phyloP scores from a whole-genome alignment of 2,113 vertebrate genomes.

The Podiceps cristatus region DNA sequence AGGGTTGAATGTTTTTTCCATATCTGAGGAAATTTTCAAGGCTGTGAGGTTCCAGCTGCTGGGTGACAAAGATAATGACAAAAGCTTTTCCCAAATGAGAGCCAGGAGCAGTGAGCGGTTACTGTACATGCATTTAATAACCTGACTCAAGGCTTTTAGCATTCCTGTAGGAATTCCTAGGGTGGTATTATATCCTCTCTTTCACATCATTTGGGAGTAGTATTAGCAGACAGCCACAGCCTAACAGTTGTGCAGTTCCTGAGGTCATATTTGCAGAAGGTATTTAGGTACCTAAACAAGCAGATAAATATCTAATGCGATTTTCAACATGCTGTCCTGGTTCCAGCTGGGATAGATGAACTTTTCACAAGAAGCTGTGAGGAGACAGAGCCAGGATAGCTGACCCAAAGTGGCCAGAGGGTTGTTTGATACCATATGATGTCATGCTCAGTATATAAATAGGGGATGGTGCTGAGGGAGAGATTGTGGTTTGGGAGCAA shows the following conservation, averaged over 20 bases:
- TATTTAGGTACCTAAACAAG: slow-evolving; percentile 6
- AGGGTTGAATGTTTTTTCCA: slow-evolving; percentile 28
- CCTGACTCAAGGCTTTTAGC: not conserved
- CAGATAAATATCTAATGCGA: not conserved
- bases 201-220: not conserved
- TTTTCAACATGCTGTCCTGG: not conserved
- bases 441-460: no score
- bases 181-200: not conserved
- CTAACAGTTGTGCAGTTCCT: not conserved
- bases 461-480: no score
- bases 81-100: slow-evolving; percentile 24
- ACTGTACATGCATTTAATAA: slow-evolving; percentile 1
- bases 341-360: no score
- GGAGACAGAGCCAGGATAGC: no score
- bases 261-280: not conserved
- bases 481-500: no score
- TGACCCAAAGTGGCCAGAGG: no score
- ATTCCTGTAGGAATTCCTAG: not conserved
- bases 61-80: slow-evolving; percentile 51
- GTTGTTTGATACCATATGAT: no score
- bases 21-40: slow-evolving; percentile 31
- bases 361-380: no score
- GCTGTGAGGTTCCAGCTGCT: slow-evolving; percentile 33
- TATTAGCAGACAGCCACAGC: not conserved
- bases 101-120: not conserved